Evolutionary conservation across 92 coral and sea anemone species (phyloP).

Genomic region (Parazoanthus atlanticus): DNA sequence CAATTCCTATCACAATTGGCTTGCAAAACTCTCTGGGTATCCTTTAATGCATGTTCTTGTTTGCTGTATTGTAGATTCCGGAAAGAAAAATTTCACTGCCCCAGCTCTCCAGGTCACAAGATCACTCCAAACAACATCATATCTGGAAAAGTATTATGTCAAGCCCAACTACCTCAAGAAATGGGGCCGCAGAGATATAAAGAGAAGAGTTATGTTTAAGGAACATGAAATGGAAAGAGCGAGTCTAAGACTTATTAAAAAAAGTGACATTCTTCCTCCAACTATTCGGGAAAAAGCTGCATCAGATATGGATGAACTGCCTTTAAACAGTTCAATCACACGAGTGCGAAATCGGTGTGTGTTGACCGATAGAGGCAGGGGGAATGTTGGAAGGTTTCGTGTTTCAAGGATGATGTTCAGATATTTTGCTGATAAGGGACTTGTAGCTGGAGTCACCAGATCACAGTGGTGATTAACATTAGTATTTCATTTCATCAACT

Average conservation of each 20-base stretch:
- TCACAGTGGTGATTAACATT: slow-evolving; percentile 80
- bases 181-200: slow-evolving; percentile 95
- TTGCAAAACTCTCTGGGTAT: too few species aligned
- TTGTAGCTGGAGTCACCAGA: slow-evolving; percentile 85
- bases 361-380: slow-evolving; percentile 95
- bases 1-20: too few species aligned
- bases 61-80: slow-evolving; percentile 17
- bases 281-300: slow-evolving; percentile 93
- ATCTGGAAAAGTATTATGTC: slow-evolving; percentile 83
- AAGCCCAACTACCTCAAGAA: slow-evolving; percentile 94
- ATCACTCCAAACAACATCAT: slow-evolving; percentile 69
- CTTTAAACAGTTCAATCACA: slow-evolving; percentile 83
- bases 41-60: not conserved
- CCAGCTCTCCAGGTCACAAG: slow-evolving; percentile 44
- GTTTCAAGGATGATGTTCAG: slow-evolving; percentile 97
- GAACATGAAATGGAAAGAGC: slow-evolving; percentile 87
- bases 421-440: slow-evolving; percentile 93
- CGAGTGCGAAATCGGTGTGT: slow-evolving; percentile 97
- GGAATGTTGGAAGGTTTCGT: slow-evolving; percentile 88
- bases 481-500: not conserved
- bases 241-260: slow-evolving; percentile 85
- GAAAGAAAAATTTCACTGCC: slow-evolving; percentile 3
- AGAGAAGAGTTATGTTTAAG: slow-evolving; percentile 80
- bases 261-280: slow-evolving; percentile 93
- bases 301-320: slow-evolving; percentile 78